Conservation (phyloP, 92 coral and sea anemone genomes). For the Porites cylindrica region DNA sequence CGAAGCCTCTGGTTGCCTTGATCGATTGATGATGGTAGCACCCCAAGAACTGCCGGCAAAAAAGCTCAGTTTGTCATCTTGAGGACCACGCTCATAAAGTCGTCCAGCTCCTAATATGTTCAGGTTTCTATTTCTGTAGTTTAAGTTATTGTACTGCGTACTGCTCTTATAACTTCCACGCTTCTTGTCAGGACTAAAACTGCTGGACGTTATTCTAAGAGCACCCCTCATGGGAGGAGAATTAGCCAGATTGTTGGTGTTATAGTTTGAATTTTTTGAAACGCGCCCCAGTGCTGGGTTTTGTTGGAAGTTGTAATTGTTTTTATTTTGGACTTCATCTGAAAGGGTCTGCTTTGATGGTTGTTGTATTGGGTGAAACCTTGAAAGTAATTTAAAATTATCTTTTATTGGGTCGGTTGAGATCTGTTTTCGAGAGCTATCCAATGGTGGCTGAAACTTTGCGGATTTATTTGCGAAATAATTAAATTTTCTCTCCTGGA, state of each 20-base stretch:
- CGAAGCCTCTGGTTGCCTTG: background rate
- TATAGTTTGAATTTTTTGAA: background rate
- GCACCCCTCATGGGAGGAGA: background rate
- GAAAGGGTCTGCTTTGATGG: background rate
- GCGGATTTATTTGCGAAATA: background rate
- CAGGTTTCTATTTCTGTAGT: background rate
- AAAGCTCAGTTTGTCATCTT: slow-evolving; percentile 24
- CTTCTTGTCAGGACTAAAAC: background rate
- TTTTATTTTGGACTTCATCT: background rate
- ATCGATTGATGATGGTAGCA: background rate
- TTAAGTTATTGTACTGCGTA: background rate
- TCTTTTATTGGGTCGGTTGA: background rate
- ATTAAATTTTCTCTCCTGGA: background rate
- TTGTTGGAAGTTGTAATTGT: too few species aligned
- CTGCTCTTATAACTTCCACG: background rate
- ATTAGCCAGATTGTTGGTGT: background rate
- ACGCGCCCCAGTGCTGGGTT: background rate
- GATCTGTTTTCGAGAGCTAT: background rate
- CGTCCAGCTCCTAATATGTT: background rate
- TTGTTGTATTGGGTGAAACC: background rate
- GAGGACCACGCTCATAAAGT: background rate
- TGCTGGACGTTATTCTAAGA: background rate
- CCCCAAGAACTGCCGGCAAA: slow-evolving; percentile 19
- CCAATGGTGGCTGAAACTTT: background rate
- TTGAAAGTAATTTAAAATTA: background rate